These are phyloP conservation scores for Pristionchus fissidentatus DNA, from an alignment of 2,888 invertebrate species.

Conservation along the genomic window DNA sequence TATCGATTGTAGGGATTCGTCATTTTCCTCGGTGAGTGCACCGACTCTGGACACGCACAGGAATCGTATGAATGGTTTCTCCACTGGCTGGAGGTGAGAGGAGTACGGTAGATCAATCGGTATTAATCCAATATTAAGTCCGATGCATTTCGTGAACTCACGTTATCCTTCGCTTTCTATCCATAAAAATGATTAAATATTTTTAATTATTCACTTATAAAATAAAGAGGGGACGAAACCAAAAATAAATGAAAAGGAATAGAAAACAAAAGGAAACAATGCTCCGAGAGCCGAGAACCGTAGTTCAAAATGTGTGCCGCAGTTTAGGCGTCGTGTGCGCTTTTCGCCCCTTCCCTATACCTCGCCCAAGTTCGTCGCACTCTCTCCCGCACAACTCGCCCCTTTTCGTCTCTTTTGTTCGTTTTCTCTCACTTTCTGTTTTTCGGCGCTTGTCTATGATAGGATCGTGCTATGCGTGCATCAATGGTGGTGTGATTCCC, in stretches of 20 bases:
- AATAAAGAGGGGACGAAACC: no score
- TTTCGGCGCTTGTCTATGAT: background rate
- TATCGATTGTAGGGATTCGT: constrained; percentile 54
- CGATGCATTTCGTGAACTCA: no score
- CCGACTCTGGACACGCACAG: constrained; percentile 79
- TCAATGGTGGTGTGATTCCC: background rate
- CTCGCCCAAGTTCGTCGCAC: background rate
- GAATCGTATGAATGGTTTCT: constrained; percentile 78
- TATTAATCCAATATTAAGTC: no score
- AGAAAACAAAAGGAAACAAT: no score
- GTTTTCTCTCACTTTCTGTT: background rate
- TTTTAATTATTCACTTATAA: no score
- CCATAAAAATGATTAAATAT: no score
- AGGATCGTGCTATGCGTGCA: background rate
- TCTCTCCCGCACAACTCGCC: background rate
- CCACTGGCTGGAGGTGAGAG: constrained; percentile 77
- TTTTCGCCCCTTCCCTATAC: no score
- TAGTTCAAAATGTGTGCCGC: no score
- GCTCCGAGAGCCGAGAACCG: no score
- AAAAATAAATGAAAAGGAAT: no score
- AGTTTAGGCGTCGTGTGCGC: no score
- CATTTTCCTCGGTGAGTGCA: constrained; percentile 79
- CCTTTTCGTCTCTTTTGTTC: background rate
- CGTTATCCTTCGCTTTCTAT: no score
- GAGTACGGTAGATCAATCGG: background rate